Evolutionary conservation across 2,113 vertebrate species (phyloP).

Genomic region (Protobothrops mucrosquamatus): DNA sequence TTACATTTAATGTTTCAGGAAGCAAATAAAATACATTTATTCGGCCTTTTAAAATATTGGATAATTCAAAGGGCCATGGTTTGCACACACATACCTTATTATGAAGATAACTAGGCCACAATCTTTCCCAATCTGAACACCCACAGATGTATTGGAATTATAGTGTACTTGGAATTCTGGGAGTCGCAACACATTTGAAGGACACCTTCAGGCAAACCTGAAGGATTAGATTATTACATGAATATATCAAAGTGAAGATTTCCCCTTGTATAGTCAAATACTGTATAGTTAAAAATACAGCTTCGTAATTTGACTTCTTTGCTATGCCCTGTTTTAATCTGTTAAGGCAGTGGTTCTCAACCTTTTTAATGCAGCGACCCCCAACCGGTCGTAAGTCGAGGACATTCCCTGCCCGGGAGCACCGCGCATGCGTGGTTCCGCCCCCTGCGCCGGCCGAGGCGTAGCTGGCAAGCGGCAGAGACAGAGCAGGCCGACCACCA

Average conservation of each 20-base stretch:
- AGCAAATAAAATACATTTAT: constrained; percentile 1
- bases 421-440: no score
- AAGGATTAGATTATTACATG: fast-evolving
- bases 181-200: not conserved
- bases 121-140: not conserved
- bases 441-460: no score
- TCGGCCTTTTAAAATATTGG: not conserved
- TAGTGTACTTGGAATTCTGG: not conserved
- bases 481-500: no score
- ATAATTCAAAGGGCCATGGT: not conserved
- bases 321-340: not conserved
- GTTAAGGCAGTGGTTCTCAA: no score
- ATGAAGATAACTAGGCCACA: fast-evolving
- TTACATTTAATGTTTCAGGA: not conserved
- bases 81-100: not conserved
- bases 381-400: no score
- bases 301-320: not conserved
- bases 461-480: no score
- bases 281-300: not conserved
- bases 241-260: fast-evolving
- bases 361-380: no score
- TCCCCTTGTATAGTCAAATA: not conserved
- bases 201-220: not conserved
- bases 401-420: no score
- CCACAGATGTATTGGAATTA: not conserved